Conservation (phyloP, 1,140 invertebrate species). For the Zaprionus capensis region DNA sequence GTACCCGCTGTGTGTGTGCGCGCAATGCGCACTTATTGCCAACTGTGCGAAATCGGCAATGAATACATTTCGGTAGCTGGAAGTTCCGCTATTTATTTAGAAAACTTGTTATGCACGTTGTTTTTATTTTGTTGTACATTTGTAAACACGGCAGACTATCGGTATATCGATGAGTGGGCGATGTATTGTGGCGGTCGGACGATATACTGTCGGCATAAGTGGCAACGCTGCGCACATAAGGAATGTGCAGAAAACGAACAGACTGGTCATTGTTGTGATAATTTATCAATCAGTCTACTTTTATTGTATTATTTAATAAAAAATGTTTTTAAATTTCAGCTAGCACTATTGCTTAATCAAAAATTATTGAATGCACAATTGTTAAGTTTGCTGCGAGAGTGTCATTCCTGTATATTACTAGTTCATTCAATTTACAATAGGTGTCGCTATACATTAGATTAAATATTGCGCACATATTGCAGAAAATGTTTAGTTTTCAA, state of each 20-base stretch:
- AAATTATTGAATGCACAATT: too few species aligned
- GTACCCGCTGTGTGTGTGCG: conserved; percentile 31
- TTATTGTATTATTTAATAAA: neutral
- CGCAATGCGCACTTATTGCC: conserved; percentile 27
- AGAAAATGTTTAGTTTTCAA: neutral
- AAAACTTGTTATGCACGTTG: conserved; percentile 29
- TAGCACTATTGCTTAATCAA: too few species aligned
- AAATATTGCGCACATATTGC: neutral
- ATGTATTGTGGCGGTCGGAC: conserved; percentile 28
- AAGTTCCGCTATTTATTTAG: conserved; percentile 27
- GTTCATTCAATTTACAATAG: neutral
- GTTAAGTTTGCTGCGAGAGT: neutral
- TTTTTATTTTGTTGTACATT: conserved; percentile 17
- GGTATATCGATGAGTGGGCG: conserved; percentile 4
- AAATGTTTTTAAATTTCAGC: neutral
- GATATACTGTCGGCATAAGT: neutral
- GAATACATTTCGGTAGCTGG: conserved; percentile 60
- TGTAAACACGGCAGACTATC: conserved; percentile 31
- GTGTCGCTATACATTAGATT: neutral
- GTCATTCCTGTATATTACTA: neutral
- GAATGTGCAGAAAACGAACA: neutral
- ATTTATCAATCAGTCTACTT: neutral
- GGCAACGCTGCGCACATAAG: conserved; percentile 3
- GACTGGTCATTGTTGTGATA: neutral
- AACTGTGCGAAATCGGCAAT: conserved; percentile 45